Conservation (phyloP, 92 coral and sea anemone species). For the Galaxea fascicularis region DNA sequence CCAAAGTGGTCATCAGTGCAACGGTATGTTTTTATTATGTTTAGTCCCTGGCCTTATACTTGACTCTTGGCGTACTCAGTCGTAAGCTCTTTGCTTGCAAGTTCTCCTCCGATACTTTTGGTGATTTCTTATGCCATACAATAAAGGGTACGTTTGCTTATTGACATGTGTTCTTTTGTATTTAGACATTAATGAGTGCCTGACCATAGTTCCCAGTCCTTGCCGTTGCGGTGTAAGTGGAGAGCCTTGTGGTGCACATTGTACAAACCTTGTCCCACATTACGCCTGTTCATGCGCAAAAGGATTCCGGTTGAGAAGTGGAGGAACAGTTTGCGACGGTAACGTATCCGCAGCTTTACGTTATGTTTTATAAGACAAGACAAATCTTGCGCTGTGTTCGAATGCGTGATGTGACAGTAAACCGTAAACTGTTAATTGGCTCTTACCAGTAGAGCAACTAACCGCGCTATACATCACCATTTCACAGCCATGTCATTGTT, state of each 20-base stretch:
- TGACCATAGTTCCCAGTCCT: slow-evolving; percentile 24
- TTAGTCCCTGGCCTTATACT: background rate
- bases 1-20: slow-evolving; percentile 6
- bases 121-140: too few species aligned
- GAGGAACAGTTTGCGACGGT: slow-evolving; percentile 35
- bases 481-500: too few species aligned
- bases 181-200: slow-evolving; percentile 27
- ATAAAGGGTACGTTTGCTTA: background rate
- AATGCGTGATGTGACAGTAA: too few species aligned
- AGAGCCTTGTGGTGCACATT: slow-evolving; percentile 17
- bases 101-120: too few species aligned
- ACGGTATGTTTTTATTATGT: background rate
- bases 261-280: slow-evolving; percentile 9
- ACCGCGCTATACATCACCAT: too few species aligned
- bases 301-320: slow-evolving; percentile 27
- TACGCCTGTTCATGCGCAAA: slow-evolving; percentile 22
- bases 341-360: background rate
- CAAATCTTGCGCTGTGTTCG: background rate
- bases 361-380: too few species aligned
- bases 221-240: slow-evolving; percentile 34
- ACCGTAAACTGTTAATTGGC: too few species aligned
- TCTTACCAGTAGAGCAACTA: too few species aligned
- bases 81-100: too few species aligned
- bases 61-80: too few species aligned
- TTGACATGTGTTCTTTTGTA: too few species aligned